These are phyloP conservation scores for Augochlora pura DNA, from an alignment of 1,140 invertebrate genomes.

Conservation along the genomic window DNA sequence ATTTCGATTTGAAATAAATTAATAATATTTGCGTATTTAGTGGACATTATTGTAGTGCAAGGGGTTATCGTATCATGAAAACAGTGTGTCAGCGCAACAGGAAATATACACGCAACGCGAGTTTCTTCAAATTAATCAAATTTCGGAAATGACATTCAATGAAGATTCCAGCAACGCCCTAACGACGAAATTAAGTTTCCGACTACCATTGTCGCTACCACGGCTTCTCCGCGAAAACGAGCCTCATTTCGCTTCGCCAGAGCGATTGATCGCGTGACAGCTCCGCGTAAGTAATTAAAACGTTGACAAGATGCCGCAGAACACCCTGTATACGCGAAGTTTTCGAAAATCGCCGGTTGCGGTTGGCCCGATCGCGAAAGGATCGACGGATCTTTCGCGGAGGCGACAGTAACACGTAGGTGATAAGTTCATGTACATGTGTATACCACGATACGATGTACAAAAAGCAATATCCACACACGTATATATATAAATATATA, in stretches of 20 bases:
- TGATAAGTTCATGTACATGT: slow-evolving; percentile 49
- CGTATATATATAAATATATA: slow-evolving; percentile 12
- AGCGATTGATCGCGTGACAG: no score
- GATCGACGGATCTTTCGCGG: slow-evolving; percentile 14
- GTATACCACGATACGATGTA: slow-evolving; percentile 63
- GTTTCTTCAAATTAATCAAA: background rate
- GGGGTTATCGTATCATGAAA: no score
- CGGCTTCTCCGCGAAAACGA: no score
- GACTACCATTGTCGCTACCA: no score
- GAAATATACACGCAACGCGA: background rate
- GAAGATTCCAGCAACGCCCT: no score
- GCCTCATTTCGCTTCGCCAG: no score
- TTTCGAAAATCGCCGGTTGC: slow-evolving; percentile 23
- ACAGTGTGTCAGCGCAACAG: background rate
- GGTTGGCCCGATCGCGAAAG: slow-evolving; percentile 27
- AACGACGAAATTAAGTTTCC: no score
- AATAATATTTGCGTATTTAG: no score
- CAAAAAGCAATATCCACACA: slow-evolving; percentile 64
- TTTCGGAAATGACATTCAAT: background rate
- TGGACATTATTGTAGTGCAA: no score
- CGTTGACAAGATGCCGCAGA: no score
- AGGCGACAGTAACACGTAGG: background rate
- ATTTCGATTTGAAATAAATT: no score
- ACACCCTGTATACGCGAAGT: slow-evolving; percentile 13
- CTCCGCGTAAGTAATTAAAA: no score